Conservation (phyloP, 2,113 vertebrate genomes). For the Callorhinus ursinus region DNA sequence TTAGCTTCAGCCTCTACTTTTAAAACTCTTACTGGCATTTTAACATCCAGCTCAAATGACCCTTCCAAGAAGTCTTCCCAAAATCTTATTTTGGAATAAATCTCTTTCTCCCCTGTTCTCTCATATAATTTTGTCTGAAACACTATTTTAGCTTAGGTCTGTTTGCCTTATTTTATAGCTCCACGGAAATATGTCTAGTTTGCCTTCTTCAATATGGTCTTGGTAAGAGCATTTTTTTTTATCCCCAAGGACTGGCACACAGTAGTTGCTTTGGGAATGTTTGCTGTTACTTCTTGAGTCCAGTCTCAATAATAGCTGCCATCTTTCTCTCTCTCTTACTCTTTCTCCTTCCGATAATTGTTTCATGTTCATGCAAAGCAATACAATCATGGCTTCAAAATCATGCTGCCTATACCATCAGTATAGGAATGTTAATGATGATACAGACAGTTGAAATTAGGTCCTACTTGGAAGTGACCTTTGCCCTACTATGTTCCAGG, state of each 20-base stretch:
- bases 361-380: not conserved
- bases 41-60: slow-evolving; percentile 26
- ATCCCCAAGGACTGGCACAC: not conserved
- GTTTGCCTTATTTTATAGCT: not conserved
- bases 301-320: not conserved
- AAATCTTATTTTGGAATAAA: not conserved
- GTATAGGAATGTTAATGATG: not conserved
- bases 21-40: not conserved
- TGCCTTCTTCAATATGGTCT: not conserved
- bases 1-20: not conserved
- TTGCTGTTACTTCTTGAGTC: not conserved
- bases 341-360: not conserved
- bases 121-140: not conserved
- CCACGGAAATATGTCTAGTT: not conserved
- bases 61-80: not conserved
- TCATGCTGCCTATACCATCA: not conserved
- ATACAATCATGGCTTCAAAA: not conserved
- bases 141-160: not conserved
- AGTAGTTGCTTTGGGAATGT: not conserved
- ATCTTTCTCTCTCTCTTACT: not conserved
- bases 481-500: not conserved
- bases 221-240: not conserved
- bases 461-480: not conserved
- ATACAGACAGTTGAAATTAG: not conserved
- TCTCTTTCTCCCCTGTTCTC: not conserved